Conservation (phyloP, 2,888 invertebrate genomes). For the Chorisops tibialis region DNA sequence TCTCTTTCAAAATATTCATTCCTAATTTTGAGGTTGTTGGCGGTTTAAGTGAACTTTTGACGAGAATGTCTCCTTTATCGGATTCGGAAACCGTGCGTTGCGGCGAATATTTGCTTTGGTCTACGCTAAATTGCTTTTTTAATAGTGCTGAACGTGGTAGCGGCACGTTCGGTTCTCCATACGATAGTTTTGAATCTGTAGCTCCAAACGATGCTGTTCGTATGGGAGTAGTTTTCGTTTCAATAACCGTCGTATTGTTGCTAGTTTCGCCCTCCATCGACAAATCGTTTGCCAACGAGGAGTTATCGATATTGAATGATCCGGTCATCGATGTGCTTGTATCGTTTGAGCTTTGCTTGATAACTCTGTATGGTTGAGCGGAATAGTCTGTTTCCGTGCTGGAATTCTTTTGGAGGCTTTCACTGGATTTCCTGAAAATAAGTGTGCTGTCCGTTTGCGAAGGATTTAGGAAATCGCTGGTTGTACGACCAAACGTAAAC, state of each 20-base stretch:
- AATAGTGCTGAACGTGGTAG: slow-evolving; percentile 47
- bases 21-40: slow-evolving; percentile 44
- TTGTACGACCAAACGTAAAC: slow-evolving; percentile 40
- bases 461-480: slow-evolving; percentile 49
- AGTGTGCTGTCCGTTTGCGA: slow-evolving; percentile 40
- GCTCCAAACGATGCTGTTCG: slow-evolving; percentile 47
- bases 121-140: slow-evolving; percentile 53
- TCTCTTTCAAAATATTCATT: slow-evolving; percentile 51
- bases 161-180: slow-evolving; percentile 34
- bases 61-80: slow-evolving; percentile 31
- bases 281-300: slow-evolving; percentile 48
- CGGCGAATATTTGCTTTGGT: slow-evolving; percentile 46
- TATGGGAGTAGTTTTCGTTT: slow-evolving; percentile 37
- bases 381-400: slow-evolving; percentile 53
- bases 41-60: slow-evolving; percentile 41
- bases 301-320: slow-evolving; percentile 51
- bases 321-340: slow-evolving; percentile 52
- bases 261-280: slow-evolving; percentile 48
- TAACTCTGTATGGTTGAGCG: slow-evolving; percentile 51
- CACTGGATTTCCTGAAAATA: slow-evolving; percentile 49
- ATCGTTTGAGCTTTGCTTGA: slow-evolving; percentile 53
- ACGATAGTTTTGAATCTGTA: slow-evolving; percentile 34
- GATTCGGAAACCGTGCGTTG: slow-evolving; percentile 39
- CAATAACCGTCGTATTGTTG: slow-evolving; percentile 38
- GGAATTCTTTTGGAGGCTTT: slow-evolving; percentile 52